phyloP scores from a whole-genome alignment of 2,113 vertebrate genomes.

The Ariopsis seemanni region DNA sequence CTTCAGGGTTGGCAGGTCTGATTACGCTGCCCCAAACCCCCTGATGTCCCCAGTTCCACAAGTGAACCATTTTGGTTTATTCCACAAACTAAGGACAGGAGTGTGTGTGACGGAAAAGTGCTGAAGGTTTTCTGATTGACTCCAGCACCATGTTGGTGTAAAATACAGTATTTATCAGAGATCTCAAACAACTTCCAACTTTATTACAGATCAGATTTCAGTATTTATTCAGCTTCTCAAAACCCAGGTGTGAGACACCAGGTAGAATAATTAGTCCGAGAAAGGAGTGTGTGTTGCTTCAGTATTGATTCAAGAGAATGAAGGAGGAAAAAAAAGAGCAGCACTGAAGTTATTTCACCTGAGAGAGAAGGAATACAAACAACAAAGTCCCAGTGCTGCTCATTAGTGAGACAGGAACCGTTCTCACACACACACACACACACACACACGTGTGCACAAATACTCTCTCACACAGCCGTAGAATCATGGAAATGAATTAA shows the following conservation, averaged over 20 bases:
- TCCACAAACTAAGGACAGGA: neutral
- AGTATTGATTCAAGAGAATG: neutral
- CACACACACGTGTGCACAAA: neutral
- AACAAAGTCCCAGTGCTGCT: neutral
- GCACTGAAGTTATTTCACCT: neutral
- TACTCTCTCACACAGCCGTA: neutral
- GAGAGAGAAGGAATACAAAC: neutral
- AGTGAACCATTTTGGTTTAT: neutral
- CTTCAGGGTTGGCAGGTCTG: neutral
- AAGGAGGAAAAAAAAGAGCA: neutral
- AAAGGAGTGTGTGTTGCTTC: neutral
- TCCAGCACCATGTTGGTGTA: neutral
- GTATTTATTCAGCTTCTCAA: neutral
- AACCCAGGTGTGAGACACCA: neutral
- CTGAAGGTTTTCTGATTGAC: neutral
- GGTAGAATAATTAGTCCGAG: neutral
- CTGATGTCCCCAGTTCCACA: neutral
- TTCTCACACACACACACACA: neutral
- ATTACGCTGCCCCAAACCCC: neutral
- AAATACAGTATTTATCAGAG: neutral
- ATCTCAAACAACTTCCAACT: neutral
- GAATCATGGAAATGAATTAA: no score
- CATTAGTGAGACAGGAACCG: conserved; percentile 1
- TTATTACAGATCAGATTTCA: neutral
- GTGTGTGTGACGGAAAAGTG: neutral